Base-by-base conservation (phyloP, 2,797 vertebrate genomes). In the Chelon labrosus region DNA sequence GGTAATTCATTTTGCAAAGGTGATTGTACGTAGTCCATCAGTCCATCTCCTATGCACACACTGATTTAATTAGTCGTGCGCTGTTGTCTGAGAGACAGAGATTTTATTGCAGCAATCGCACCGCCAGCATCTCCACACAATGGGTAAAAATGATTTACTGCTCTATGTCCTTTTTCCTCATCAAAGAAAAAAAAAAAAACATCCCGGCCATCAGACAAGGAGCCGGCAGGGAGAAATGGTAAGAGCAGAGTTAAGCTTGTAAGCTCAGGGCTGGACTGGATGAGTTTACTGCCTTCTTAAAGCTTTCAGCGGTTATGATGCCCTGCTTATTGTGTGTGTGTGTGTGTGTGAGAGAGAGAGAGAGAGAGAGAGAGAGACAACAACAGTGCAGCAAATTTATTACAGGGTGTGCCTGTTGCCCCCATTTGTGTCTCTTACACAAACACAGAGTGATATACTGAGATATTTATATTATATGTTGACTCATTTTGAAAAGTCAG, bases 271-370 rank as follows among this genome's bases (percentile, higher is more conserved):
- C 19, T 54, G 31, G 72, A n/a, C 51, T 58, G 0, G 2, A 7
- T 13, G 37, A 31, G 20, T 79, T 82, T 79, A 60, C 61, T 71
- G 57, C 47, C 69, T 57, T 46, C 55, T 74, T 76, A 73, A 69
- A 82, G 49, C 35, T 51, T 67, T 42, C 31, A 42, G n/a, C 35
- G 35, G 20, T 72, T 67, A 67, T 70, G 53, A 61, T 46, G 56
- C 35, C 73, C 19, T 1, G 1, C 51, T 44, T 65, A 22, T 14
- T 70, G 44, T 59, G 16, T 49, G 38, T 62, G 46, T 49, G 57
- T 41, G 49, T 44, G 57, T 41, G 44, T 44, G 41, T 56, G 10
- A 3, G 25, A 22, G 22, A 22, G 22, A 31, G 31, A 31, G 10
- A 27, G 25, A 27, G 25, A 27, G 25, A 35, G 31, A 35, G 31